Evolutionary conservation across 1,140 invertebrate genomes (phyloP).

Genomic region (Lepidurus arcticus): DNA sequence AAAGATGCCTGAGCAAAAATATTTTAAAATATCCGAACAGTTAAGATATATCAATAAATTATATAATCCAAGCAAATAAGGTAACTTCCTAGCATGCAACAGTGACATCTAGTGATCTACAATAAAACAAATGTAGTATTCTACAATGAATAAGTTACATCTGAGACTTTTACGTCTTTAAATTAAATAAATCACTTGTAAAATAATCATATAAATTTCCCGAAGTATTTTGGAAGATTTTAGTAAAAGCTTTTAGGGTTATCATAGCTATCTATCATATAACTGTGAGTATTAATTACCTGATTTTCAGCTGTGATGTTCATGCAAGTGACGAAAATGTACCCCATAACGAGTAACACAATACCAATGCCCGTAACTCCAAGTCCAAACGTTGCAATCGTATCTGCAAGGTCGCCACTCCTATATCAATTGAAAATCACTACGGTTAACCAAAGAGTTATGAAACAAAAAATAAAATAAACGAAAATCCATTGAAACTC

Average conservation of each 20-base stretch:
- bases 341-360: constrained; percentile 54
- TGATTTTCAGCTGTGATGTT: constrained; percentile 62
- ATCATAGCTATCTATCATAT: not conserved
- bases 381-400: constrained; percentile 51
- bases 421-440: not conserved
- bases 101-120: no score
- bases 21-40: no score
- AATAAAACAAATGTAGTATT: no score
- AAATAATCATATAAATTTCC: not conserved
- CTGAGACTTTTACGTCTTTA: no score
- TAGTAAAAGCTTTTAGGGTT: not conserved
- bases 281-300: constrained; percentile 44
- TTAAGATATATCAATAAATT: no score
- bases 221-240: not conserved
- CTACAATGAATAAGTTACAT: no score
- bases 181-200: no score
- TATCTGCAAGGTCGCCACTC: constrained; percentile 42
- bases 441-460: not conserved
- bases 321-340: constrained; percentile 57
- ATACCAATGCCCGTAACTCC: constrained; percentile 55
- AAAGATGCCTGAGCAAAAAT: no score
- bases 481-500: constrained; percentile 10
- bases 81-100: no score
- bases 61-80: no score
- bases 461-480: not conserved